These are phyloP conservation scores for Venustaconcha ellipsiformis DNA, from an alignment of 1,140 invertebrate genomes.

Conservation along the genomic window DNA sequence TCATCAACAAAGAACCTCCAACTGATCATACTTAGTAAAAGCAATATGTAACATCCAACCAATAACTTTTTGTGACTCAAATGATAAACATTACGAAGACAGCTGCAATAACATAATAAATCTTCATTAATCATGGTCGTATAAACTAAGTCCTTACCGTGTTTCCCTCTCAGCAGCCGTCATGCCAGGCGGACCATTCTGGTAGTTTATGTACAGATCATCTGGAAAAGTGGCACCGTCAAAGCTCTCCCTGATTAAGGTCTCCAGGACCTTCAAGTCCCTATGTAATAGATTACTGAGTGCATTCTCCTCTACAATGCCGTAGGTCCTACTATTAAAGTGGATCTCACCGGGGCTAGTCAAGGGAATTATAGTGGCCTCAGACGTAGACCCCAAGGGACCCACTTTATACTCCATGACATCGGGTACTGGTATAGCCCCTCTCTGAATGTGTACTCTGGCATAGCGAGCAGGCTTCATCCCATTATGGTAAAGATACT, in stretches of 20 bases:
- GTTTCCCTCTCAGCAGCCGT: conserved; percentile 12
- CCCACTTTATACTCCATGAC: conserved; percentile 31
- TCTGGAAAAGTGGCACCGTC: conserved; percentile 15
- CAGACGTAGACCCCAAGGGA: background rate
- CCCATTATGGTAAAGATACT: conserved; percentile 13
- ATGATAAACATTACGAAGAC: too few species aligned
- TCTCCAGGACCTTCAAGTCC: conserved; percentile 5
- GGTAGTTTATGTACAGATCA: conserved; percentile 7
- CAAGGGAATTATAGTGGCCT: background rate
- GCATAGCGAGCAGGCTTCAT: conserved; percentile 14
- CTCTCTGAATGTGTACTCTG: conserved; percentile 18
- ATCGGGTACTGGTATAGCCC: conserved; percentile 3
- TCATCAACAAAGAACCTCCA: too few species aligned
- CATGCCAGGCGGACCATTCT: conserved; percentile 23
- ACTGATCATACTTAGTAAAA: too few species aligned
- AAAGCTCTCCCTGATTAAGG: conserved; percentile 22
- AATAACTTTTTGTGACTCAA: too few species aligned
- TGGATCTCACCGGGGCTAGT: conserved; percentile 10
- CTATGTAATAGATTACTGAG: conserved; percentile 5
- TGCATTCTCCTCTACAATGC: conserved; percentile 1
- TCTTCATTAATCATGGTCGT: too few species aligned
- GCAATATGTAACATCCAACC: too few species aligned
- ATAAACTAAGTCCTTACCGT: background rate
- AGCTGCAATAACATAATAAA: too few species aligned
- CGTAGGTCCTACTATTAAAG: conserved; percentile 28